These are phyloP conservation scores for Gobio gobio DNA, from an alignment of 2,113 vertebrate genomes.

Conservation along the genomic window DNA sequence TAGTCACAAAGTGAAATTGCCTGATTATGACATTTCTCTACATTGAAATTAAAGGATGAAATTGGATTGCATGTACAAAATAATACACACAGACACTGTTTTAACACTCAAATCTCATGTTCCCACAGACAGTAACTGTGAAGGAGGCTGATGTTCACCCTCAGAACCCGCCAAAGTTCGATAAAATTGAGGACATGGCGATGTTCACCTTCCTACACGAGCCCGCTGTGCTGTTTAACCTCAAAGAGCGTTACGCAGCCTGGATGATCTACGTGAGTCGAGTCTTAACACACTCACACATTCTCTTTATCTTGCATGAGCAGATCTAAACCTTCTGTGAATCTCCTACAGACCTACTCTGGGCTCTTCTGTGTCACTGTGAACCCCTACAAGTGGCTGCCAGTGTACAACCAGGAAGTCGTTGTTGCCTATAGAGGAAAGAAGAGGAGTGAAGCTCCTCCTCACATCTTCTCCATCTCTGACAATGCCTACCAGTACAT, in stretches of 20 bases:
- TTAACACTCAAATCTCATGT: not conserved
- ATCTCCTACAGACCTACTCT: slow-evolving; percentile 68
- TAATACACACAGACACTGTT: not conserved
- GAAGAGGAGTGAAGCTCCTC: slow-evolving; percentile 56
- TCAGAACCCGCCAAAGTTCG: slow-evolving; percentile 85
- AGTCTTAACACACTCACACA: not conserved
- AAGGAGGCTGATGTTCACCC: slow-evolving; percentile 81
- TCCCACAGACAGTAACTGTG: slow-evolving; percentile 70
- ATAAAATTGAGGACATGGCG: slow-evolving; percentile 85
- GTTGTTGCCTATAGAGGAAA: slow-evolving; percentile 8
- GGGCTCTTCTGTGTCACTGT: slow-evolving; percentile 30
- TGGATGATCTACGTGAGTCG: slow-evolving; percentile 86
- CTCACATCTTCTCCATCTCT: slow-evolving; percentile 40
- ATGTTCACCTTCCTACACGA: slow-evolving; percentile 85
- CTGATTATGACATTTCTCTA: not conserved
- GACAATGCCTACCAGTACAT: slow-evolving; percentile 77
- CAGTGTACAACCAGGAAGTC: slow-evolving; percentile 29
- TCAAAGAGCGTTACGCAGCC: slow-evolving; percentile 82
- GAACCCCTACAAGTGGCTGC: slow-evolving; percentile 13
- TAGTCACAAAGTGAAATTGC: not conserved
- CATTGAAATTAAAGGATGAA: not conserved
- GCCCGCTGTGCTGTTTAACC: slow-evolving; percentile 82
- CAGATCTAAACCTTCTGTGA: slow-evolving; percentile 16
- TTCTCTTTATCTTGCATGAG: not conserved
- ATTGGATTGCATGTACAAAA: not conserved